A percentile compares a stretch with the other conserved stretches of the same genome.
phyloP scores from a whole-genome alignment of 2,113 vertebrate species.

The Charina bottae region DNA sequence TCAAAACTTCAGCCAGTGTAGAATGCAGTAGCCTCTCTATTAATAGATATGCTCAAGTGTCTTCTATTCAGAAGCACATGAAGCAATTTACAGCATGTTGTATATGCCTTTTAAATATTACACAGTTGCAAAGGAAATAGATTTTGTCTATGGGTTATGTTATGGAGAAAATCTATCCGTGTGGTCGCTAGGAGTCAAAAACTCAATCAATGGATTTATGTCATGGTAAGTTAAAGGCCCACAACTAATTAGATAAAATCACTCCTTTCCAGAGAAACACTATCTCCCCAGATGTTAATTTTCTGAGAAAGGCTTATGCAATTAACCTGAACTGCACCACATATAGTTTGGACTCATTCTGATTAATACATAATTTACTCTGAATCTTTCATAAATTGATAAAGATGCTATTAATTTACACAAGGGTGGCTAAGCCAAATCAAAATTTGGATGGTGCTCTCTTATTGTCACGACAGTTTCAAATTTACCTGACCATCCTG shows the following conservation, averaged over 20 bases:
- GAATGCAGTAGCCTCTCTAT: background rate
- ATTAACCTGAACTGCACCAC: background rate
- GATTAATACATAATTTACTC: background rate
- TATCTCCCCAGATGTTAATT: background rate
- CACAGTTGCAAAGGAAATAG: background rate
- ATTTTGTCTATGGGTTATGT: background rate
- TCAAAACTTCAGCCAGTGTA: background rate
- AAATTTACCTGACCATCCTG: conserved; percentile 92
- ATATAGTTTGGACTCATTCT: background rate
- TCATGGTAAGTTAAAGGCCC: background rate
- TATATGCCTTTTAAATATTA: background rate
- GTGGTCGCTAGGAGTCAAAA: background rate
- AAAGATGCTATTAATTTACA: background rate
- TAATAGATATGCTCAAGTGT: background rate
- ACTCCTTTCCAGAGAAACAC: background rate
- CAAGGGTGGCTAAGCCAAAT: rapidly evolving
- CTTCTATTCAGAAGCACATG: background rate
- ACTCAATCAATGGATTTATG: background rate
- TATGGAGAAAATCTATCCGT: background rate
- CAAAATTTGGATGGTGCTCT: rapidly evolving
- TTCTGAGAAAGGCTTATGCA: background rate
- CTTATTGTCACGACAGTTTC: background rate
- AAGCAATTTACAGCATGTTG: background rate
- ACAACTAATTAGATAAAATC: too few relatives aligned
- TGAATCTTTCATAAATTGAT: background rate